Evolutionary conservation across 2,113 vertebrate genomes (phyloP), one percentile per base, ranked within the genome.

Genomic region (Lophura nycthemera): DNA sequence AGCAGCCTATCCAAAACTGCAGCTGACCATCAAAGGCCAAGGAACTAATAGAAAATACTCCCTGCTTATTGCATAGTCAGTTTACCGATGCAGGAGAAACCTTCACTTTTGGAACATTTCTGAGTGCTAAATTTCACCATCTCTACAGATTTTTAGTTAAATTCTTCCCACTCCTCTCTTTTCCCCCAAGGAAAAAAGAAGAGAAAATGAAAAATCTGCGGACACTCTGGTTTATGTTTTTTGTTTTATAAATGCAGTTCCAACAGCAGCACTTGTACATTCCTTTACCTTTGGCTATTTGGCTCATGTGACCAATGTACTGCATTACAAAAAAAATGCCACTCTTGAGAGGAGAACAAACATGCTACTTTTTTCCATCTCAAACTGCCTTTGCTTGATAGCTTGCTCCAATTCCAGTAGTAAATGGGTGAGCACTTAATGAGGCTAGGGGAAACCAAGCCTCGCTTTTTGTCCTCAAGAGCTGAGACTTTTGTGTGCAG

Each of bases 221-320:
- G 75, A 90, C 34, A 50, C 2, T 3, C 52, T 64, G 27, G 11
- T 50, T 50, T 50, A 43, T 43, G 42, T 17, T 16, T 29, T 30
- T 50, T 54, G 18, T 89, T 92, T 85, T 89, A 83, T 89, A 93
- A 95, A 85, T 1, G 22, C 61, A 83, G 60, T 83, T 95, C 87
- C 72, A 77, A 89, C 87, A 91, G 52, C 3, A 4, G 66, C 6
- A 4, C 82, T 89, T 86, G 87, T 91, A 91, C 91, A 83, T 87
- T 93, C 82, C 85, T 93, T 92, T 76, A 95, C 89, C 91, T 95
- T 95, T 83, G 94, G 87, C 89, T 92, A 65, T 91, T 93, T 91
- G 72, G 82, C 76, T 95, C 79, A 63, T 38, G 70, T 77, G 79
- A 71, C 64, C 14, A 1, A 88, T 1, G 10, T 1, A 4, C 38